Evolutionary conservation across 2,888 invertebrate genomes (phyloP).

Genomic region (Sinodicranocentrus sp.): DNA sequence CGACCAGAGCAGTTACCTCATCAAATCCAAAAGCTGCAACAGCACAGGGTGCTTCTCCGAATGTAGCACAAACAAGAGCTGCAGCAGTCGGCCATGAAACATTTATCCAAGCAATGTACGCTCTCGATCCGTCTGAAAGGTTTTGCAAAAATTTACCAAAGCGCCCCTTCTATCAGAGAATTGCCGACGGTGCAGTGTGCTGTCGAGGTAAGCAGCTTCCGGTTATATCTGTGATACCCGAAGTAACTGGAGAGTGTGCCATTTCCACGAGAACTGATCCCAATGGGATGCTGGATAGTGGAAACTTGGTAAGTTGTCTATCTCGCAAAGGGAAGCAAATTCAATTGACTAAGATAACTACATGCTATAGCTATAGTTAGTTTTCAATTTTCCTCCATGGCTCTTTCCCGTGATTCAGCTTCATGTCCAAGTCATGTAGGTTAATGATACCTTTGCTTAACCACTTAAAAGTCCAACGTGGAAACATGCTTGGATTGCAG

Average conservation of each 20-base stretch:
- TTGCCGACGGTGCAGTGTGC: slow-evolving; percentile 67
- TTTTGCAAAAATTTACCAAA: slow-evolving; percentile 47
- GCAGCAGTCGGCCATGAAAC: too few relatives aligned
- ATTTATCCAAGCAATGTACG: slow-evolving; percentile 42
- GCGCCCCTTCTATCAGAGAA: slow-evolving; percentile 59
- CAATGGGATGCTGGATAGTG: slow-evolving; percentile 63
- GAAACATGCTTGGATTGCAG: too few relatives aligned
- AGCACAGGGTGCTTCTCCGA: too few relatives aligned
- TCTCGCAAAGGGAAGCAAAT: neutral
- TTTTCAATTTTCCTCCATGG: too few relatives aligned
- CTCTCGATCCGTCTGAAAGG: slow-evolving; percentile 50
- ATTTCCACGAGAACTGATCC: slow-evolving; percentile 68
- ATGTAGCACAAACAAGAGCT: too few relatives aligned
- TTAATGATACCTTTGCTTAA: too few relatives aligned
- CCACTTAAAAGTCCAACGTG: too few relatives aligned
- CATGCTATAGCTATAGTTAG: too few relatives aligned
- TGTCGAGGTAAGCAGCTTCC: slow-evolving; percentile 69
- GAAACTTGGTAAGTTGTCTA: slow-evolving; percentile 53
- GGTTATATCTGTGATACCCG: slow-evolving; percentile 65
- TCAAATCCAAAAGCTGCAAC: neutral
- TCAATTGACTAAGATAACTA: neutral
- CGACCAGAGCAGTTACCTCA: neutral
- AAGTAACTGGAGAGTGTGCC: slow-evolving; percentile 68
- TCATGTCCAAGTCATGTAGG: too few relatives aligned
- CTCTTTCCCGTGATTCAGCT: too few relatives aligned